phyloP scores from a whole-genome alignment of 2,113 vertebrate species.

The Cyanoliseus patagonus region DNA sequence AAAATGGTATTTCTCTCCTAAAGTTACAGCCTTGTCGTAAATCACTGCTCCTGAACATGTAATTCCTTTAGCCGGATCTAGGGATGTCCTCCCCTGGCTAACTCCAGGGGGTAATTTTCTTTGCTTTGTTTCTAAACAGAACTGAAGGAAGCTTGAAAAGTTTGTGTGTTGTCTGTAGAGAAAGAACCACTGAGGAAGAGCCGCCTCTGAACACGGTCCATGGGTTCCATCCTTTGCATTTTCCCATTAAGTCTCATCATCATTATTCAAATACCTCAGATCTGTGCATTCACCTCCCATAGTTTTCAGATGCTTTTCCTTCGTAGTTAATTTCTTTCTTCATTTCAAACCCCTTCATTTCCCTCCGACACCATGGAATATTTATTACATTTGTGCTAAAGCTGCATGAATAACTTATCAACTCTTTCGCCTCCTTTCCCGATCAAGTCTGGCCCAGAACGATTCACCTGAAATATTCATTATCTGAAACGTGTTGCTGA shows the following conservation, averaged over 20 bases:
- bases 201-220: not conserved
- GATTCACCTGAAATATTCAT: slow-evolving; percentile 51
- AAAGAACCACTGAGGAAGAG: not conserved
- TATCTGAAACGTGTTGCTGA: not conserved
- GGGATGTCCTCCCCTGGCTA: not conserved
- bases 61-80: not conserved
- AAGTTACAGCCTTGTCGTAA: not conserved
- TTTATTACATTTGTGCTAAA: slow-evolving; percentile 43
- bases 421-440: slow-evolving; percentile 24
- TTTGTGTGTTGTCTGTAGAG: not conserved
- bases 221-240: not conserved
- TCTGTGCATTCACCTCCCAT: not conserved
- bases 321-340: slow-evolving; percentile 33
- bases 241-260: not conserved
- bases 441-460: not conserved
- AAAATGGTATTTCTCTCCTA: not conserved
- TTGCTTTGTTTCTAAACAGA: not conserved
- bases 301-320: slow-evolving; percentile 31
- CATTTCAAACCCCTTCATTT: slow-evolving; percentile 14
- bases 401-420: slow-evolving; percentile 37
- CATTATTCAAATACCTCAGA: not conserved
- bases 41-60: not conserved
- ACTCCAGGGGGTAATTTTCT: not conserved
- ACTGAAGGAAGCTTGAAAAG: not conserved
- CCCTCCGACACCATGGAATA: slow-evolving; percentile 35